Percentiles rank a stretch among this genome's conserved stretches.
Evolutionary conservation across 2,797 vertebrate genomes (phyloP).

Genomic region (Fistularia tabacaria): DNA sequence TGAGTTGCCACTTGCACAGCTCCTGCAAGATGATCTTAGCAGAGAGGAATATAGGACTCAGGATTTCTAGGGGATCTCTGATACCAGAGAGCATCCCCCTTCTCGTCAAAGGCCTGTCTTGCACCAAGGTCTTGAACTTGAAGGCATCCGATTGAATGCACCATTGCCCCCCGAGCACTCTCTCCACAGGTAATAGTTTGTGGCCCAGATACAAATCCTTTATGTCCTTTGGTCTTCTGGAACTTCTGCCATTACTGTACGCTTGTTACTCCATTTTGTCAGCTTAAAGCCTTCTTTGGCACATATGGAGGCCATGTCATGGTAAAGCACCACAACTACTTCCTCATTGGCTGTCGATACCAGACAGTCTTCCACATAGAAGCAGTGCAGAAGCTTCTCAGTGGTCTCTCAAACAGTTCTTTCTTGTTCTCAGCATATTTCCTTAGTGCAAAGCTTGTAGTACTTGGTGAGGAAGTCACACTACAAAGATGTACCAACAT

Average conservation of each 20-base stretch:
- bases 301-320: not conserved
- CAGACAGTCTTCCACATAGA: conserved; percentile 1
- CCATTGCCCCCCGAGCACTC: not conserved
- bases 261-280: not conserved
- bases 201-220: not conserved
- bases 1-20: not conserved
- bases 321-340: not conserved
- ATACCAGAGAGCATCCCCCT: not conserved
- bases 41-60: not conserved
- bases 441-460: not conserved
- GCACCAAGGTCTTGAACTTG: not conserved
- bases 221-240: not conserved
- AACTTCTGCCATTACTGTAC: not conserved
- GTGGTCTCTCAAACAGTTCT: too few species aligned
- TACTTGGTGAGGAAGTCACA: not conserved
- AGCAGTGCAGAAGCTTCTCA: too few species aligned
- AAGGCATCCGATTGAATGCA: not conserved
- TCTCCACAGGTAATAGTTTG: not conserved
- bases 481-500: not conserved
- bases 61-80: not conserved
- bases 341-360: not conserved
- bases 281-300: not conserved
- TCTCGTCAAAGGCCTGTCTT: not conserved
- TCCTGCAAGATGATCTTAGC: not conserved
- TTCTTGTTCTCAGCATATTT: not conserved